Base-by-base conservation (phyloP, 1,140 invertebrate species). In the Epicauta chinensis region DNA sequence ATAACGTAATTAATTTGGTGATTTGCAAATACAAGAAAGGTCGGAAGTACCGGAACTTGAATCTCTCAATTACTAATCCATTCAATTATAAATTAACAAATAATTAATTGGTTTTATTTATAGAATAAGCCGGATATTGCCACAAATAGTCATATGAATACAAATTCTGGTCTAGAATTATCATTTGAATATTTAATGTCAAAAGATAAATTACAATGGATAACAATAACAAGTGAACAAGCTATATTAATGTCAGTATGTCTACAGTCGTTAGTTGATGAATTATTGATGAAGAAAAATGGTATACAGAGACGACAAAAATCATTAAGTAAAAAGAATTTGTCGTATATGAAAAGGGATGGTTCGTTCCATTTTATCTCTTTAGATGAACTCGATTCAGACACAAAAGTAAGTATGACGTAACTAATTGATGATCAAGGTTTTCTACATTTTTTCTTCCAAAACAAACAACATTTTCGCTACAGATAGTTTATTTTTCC, bases 141-240 rank as follows among this genome's bases (percentile, higher is more conserved):
- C 32, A 48, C 55, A 51, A 65, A 63, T 14, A 66, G 48, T 49
- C 64, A 73, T 13, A 67, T 63, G 31, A 59, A 53, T 41, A 37
- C 30, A n/a, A 60, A 55, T 29, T 61, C 64, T 7, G 56, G 70
- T 60, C 69, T 91, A 53, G 91, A 97, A 71, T 71, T 98, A 11
- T 92, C 93, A 0, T 97, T 97, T 75, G 94, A 98, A 75, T 98
- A 98, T 78, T 77, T 97, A 11, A 84, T 96, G 71, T 83, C 84
- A n/a, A 93, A 88, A 73, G 90, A 96, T 65, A 86, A 86, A 39
- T 73, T 97, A 41, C 85, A 92, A 61, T 97, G 93, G 94, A 86
- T 98, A 17, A 93, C 88, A 9, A 80, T 98, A 49, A 78, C 80
- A 31, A 96, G 90, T 60, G 82, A 90, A 47, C 89, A 94, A 73